Base-by-base conservation (phyloP, 2,888 invertebrate genomes). In the Tipula confusa region DNA sequence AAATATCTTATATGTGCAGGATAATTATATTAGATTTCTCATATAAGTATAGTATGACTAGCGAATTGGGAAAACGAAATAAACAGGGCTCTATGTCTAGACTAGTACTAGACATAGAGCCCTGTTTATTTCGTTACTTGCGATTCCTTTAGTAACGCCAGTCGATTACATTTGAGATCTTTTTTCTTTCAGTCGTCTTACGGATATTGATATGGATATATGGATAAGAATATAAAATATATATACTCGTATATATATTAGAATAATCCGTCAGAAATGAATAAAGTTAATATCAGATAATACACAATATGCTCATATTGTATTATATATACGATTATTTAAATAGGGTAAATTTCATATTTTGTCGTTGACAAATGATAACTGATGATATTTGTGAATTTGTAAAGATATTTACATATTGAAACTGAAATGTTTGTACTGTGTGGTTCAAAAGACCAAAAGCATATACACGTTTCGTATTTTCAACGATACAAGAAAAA, bases 261-360 rank as follows among this genome's bases (percentile, higher is more conserved):
- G 24, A 24, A 24, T 9, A 64, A 64, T 9, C 64, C 64, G 64
- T 64, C 18, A 64, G 64, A 64, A 24, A 64, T 64, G 24, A 64
- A 64, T 64, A 64, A 64, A 64, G 64, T 64, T 64, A 64, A 64
- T 64, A 64, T 64, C 64, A 64, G 64, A 64, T 64, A 64, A 64
- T 64, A 64, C 9, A 64, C 64, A 64, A 64, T 64, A 24, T 64
- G 18, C 64, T n/a, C 15, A 43, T 43, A 64, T n/a, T n/a, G n/a
- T n/a, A n/a, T n/a, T n/a, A n/a, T n/a, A n/a, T n/a, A 64, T 18
- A 64, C 9, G 64, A 64, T n/a, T n/a, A n/a, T n/a, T n/a, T n/a
- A 64, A 64, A 64, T 64, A 64, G 64, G 64, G 64, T 24, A 64
- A 24, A 64, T 64, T 64, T 11, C 64, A 64, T 64, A 64, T 64